phyloP scores from a whole-genome alignment of 2,797 vertebrate species.

The Rhinoraja longicauda region DNA sequence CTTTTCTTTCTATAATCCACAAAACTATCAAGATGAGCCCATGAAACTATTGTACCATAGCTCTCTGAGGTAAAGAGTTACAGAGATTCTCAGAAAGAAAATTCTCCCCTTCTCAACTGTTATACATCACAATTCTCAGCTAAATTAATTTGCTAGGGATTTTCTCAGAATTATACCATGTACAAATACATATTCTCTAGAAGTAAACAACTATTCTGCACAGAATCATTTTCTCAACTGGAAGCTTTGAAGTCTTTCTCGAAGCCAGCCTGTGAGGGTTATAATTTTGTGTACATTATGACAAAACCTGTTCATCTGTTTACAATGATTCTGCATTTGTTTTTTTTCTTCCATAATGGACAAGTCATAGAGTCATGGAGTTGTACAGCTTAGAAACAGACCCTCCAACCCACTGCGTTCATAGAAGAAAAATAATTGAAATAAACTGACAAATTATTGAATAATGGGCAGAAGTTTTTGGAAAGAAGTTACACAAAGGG shows the following conservation, averaged over 20 bases:
- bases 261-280: too few relatives aligned
- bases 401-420: too few relatives aligned
- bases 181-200: neutral
- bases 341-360: neutral
- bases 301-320: neutral
- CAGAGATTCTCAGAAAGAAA: too few relatives aligned
- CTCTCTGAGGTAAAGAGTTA: too few relatives aligned
- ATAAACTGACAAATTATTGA: slow-evolving; percentile 26
- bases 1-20: too few relatives aligned
- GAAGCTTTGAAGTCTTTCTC: neutral
- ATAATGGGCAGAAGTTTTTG: neutral
- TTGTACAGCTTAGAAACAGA: too few relatives aligned
- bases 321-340: neutral
- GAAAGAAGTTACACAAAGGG: too few relatives aligned
- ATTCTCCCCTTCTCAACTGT: too few relatives aligned
- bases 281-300: neutral
- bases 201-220: neutral
- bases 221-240: neutral
- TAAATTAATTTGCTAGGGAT: neutral
- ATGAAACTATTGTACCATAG: too few relatives aligned
- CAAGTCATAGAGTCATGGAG: neutral
- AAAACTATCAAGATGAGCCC: too few relatives aligned
- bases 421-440: neutral
- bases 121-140: neutral
- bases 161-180: neutral